Evolutionary conservation across 2,888 invertebrate genomes (phyloP), one percentile per base, ranked within the genome.

Genomic region (Macroteleia sp.): DNA sequence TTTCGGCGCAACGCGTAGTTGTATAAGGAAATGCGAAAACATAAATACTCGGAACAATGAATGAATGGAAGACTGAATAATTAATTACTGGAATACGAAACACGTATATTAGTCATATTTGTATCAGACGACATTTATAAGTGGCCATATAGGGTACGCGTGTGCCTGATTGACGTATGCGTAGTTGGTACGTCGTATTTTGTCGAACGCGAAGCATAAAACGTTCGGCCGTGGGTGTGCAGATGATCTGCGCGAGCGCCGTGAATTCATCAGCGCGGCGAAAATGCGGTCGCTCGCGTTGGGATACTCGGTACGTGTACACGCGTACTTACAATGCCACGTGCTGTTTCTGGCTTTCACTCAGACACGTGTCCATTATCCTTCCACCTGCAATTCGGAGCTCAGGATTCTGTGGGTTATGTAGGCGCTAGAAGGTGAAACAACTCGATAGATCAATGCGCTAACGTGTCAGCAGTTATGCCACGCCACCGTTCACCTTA

Each of bases 341-440:
- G 74, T 75, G 74, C 74, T 75, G 42, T 34, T 61, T 59, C 56
- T 52, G 59, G 59, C 67, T 75, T 75, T 67, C 66, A 66, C 74
- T 59, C 59, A 52, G 74, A 67, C 74, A 75, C 74, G 74, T 75
- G 74, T 67, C 73, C 73, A 64, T 73, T 74, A 66, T 74, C 73
- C 54, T 64, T 64, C 57, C 67, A 67, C 74, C 67, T 75, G 74
- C 54, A 50, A 66, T 66, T 56, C 48, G 50, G 57, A 42, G 39
- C 52, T 36, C 66, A 42, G 66, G 59, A 62, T 59, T 70, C 69
- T 39, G 42, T 25, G 50, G 41, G 16, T 59, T 57, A 59, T 59
- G 59, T 52, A 52, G 50, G 48, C 54, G 54, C 61, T 52, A 20
- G 61, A 70, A 70, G 61, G 61, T 70, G 52, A 61, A 70, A 61